phyloP scores from a whole-genome alignment of 92 coral and sea anemone species.

The Anthopleura xanthogrammica region DNA sequence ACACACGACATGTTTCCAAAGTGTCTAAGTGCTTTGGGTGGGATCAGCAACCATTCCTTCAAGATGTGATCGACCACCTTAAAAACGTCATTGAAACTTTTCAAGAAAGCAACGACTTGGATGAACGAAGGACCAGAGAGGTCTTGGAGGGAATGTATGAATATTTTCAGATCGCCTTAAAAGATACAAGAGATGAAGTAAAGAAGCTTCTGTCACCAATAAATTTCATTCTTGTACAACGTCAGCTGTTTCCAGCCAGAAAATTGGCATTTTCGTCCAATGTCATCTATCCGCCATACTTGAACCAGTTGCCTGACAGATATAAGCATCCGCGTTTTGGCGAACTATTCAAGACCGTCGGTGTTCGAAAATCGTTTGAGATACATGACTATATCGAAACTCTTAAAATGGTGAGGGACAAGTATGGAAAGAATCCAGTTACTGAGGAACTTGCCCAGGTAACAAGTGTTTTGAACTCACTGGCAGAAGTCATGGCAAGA shows the following conservation, averaged over 20 bases:
- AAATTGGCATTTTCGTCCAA: conserved; percentile 44
- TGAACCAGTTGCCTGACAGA: conserved; percentile 30
- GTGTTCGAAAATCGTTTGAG: conserved; percentile 39
- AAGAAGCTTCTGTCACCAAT: conserved; percentile 19
- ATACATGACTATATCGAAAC: conserved; percentile 38
- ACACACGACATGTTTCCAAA: background rate
- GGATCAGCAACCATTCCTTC: conserved; percentile 21
- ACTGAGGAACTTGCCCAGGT: background rate
- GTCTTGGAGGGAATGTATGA: conserved; percentile 37
- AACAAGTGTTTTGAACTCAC: background rate
- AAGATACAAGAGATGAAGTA: conserved; percentile 1
- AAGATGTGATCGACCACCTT: conserved; percentile 46
- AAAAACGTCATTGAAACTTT: conserved; percentile 13
- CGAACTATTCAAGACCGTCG: conserved; percentile 24
- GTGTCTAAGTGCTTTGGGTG: conserved; percentile 45
- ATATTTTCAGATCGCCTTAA: conserved; percentile 24
- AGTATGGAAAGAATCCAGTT: background rate
- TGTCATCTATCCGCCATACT: conserved; percentile 46
- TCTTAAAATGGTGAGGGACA: background rate
- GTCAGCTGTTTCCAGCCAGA: conserved; percentile 20
- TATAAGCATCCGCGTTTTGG: conserved; percentile 24
- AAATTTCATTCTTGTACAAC: conserved; percentile 27
- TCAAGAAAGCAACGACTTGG: background rate
- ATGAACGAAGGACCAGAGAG: background rate
- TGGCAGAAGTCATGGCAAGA: background rate